A percentile compares a stretch with the other conserved stretches of the same genome.
Conservation (phyloP, 2,113 vertebrate genomes). For the Capreolus pygargus region DNA sequence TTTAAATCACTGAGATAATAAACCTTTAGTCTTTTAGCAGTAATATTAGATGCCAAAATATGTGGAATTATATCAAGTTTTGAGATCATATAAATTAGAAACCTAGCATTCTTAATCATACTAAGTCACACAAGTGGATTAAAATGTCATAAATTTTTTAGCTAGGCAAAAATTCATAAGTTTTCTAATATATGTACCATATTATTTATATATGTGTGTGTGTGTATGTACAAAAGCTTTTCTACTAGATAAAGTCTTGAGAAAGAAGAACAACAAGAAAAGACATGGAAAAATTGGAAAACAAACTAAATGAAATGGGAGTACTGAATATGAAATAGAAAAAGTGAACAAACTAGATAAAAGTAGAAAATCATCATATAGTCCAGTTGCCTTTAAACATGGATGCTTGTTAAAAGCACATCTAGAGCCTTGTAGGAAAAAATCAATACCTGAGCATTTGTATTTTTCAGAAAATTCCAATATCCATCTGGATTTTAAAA, state of each 20-base stretch:
- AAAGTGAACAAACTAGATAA: background rate
- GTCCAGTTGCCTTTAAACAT: background rate
- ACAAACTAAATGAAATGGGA: background rate
- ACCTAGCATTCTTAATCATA: background rate
- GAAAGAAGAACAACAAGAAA: background rate
- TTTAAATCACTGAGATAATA: background rate
- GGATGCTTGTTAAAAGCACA: background rate
- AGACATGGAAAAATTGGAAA: background rate
- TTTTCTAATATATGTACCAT: background rate
- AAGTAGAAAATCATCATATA: background rate
- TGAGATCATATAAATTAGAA: background rate
- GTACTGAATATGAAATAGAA: background rate
- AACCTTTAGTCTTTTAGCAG: background rate
- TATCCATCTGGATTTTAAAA: background rate
- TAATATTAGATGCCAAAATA: background rate
- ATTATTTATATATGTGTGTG: background rate
- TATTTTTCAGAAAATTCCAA: background rate
- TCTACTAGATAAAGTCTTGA: background rate
- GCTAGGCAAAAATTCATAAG: background rate
- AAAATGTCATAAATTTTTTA: background rate
- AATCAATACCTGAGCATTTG: background rate
- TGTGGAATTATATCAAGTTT: background rate
- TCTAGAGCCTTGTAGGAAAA: background rate
- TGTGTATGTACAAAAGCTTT: background rate
- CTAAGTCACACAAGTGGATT: background rate